Evolutionary conservation across 2,888 invertebrate genomes (phyloP).

Genomic region (Torymus auratus): DNA sequence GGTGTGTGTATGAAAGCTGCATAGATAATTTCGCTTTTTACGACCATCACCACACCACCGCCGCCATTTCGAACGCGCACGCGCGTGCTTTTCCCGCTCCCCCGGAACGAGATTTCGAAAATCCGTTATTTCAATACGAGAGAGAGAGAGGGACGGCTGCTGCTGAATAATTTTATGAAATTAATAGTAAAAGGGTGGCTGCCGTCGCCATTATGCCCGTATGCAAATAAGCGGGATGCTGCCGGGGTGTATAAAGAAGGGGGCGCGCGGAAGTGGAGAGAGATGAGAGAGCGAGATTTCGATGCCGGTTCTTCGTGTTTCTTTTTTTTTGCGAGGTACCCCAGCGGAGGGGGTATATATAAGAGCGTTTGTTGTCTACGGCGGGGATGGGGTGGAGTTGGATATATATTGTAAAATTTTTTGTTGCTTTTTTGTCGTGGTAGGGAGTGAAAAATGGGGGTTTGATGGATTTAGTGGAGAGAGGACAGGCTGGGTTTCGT

Average conservation of each 20-base stretch:
- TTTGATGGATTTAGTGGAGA: too few species aligned
- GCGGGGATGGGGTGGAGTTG: too few species aligned
- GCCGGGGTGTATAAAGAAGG: neutral
- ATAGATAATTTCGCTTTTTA: conserved; percentile 54
- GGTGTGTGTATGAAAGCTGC: conserved; percentile 24
- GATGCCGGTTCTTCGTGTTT: too few species aligned
- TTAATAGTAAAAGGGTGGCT: conserved; percentile 75
- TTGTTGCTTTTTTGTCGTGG: too few species aligned
- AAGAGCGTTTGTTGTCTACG: too few species aligned
- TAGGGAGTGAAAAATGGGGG: too few species aligned
- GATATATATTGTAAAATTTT: too few species aligned
- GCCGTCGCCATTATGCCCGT: neutral
- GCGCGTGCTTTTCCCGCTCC: conserved; percentile 48
- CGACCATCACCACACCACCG: neutral
- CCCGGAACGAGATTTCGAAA: conserved; percentile 75
- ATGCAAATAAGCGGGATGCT: conserved; percentile 43
- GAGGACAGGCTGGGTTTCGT: too few species aligned
- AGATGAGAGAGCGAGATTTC: neutral
- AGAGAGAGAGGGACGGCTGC: conserved; percentile 42
- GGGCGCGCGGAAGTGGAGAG: neutral
- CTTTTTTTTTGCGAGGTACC: too few species aligned
- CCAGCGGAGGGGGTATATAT: too few species aligned
- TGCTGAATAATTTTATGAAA: conserved; percentile 76
- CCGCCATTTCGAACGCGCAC: conserved; percentile 27
- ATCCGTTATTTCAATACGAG: conserved; percentile 76